Evolutionary conservation across 1,140 invertebrate species (phyloP).

Genomic region (Helicoverpa zea): DNA sequence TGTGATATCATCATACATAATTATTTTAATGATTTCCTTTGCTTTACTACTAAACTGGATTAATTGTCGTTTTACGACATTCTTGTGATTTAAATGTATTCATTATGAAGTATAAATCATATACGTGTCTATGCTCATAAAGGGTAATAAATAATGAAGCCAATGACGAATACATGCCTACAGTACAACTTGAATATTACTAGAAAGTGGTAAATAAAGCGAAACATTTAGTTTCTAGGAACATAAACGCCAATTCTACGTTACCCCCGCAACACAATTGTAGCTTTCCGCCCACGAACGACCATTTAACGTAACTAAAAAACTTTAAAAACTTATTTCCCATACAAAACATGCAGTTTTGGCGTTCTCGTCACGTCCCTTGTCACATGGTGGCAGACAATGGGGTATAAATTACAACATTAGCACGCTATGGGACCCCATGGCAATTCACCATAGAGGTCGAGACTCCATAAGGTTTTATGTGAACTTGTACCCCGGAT

Average conservation of each 20-base stretch:
- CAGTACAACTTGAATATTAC: too few species aligned
- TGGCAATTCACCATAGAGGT: conserved; percentile 54
- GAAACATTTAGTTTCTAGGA: too few species aligned
- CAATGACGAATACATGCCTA: too few species aligned
- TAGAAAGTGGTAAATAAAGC: too few species aligned
- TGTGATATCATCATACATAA: conserved; percentile 11
- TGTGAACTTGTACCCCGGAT: conserved; percentile 34
- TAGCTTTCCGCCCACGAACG: too few species aligned
- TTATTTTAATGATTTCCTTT: conserved; percentile 38
- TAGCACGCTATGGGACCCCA: conserved; percentile 41
- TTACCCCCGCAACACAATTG: too few species aligned
- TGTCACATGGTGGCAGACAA: conserved; percentile 58
- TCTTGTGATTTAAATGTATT: not conserved
- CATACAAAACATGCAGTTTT: conserved; percentile 39
- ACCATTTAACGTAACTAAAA: not conserved
- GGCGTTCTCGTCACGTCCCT: conserved; percentile 43
- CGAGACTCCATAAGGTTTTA: conserved; percentile 57
- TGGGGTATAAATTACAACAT: conserved; percentile 65
- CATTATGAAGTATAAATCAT: not conserved
- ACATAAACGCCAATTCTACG: too few species aligned
- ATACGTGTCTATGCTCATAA: too few species aligned
- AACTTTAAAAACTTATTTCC: conserved; percentile 31
- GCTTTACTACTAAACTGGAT: conserved; percentile 28
- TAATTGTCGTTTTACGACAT: not conserved
- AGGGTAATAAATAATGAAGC: too few species aligned